Evolutionary conservation across 2,113 vertebrate species (phyloP).

Genomic region (Oryzias javanicus): DNA sequence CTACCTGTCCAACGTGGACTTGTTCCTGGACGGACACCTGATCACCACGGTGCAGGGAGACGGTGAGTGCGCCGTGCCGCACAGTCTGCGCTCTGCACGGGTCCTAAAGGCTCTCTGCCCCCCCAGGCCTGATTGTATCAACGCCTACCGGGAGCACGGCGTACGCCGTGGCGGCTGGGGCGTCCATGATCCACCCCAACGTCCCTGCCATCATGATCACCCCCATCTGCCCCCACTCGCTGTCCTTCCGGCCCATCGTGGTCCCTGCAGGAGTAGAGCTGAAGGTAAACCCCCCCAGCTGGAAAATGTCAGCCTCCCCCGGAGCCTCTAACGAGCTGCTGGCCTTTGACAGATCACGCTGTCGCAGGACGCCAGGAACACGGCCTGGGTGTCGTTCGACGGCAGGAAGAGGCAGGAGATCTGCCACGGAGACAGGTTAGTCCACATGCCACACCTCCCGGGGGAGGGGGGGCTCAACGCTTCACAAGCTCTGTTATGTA

Average conservation of each 20-base stretch:
- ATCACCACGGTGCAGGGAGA: constrained; percentile 85
- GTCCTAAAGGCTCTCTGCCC: not conserved
- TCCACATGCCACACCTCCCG: constrained; percentile 1
- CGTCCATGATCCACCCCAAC: constrained; percentile 85
- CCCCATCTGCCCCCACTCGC: constrained; percentile 83
- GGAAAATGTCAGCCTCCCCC: too few relatives aligned
- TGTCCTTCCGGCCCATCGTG: constrained; percentile 83
- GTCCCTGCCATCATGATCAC: constrained; percentile 85
- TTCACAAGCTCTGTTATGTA: constrained; percentile 28
- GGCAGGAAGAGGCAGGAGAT: constrained; percentile 82
- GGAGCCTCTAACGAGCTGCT: not conserved
- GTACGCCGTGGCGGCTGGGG: constrained; percentile 80
- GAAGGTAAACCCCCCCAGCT: constrained; percentile 50
- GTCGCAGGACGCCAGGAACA: constrained; percentile 79
- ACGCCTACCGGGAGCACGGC: constrained; percentile 82
- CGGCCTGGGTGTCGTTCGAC: constrained; percentile 83
- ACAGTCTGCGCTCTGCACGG: not conserved
- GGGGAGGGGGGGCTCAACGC: constrained; percentile 17
- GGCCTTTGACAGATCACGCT: constrained; percentile 70
- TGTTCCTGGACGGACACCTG: constrained; percentile 81
- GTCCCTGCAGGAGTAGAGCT: constrained; percentile 83
- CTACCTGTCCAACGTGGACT: constrained; percentile 82
- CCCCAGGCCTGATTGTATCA: constrained; percentile 79
- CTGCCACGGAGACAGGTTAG: constrained; percentile 81
- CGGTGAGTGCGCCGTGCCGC: constrained; percentile 58